Conservation (phyloP, 2,113 vertebrate species). For the Aythya baeri region DNA sequence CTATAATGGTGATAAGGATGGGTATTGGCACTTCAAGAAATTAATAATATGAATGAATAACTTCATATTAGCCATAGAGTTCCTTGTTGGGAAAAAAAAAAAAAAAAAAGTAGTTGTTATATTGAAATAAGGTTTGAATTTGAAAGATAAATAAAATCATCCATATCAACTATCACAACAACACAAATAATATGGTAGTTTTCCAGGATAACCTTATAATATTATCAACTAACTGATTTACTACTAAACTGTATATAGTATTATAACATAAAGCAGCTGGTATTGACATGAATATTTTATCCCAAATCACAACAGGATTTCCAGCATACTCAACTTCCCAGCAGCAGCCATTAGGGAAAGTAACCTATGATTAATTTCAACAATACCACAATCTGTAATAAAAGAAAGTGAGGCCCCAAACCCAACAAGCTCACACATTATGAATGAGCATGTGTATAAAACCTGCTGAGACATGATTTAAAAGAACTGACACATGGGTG, state of each 20-base stretch:
- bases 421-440: neutral
- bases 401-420: neutral
- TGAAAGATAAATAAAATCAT: neutral
- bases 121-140: neutral
- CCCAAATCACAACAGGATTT: neutral
- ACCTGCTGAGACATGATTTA: conserved; percentile 2
- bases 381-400: neutral
- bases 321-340: neutral
- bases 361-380: conserved; percentile 31
- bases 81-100: neutral
- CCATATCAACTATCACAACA: neutral
- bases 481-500: neutral
- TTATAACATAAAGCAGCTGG: neutral
- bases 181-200: neutral
- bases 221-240: neutral
- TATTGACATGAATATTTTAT: neutral
- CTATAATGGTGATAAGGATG: neutral
- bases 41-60: too few relatives aligned
- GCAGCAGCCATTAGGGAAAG: neutral
- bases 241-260: neutral
- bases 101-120: neutral
- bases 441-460: neutral
- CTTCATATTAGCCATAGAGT: neutral
- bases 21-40: neutral
- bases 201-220: neutral